Conservation (phyloP, 1,140 invertebrate species). For the Druon quercuslanigerum region DNA sequence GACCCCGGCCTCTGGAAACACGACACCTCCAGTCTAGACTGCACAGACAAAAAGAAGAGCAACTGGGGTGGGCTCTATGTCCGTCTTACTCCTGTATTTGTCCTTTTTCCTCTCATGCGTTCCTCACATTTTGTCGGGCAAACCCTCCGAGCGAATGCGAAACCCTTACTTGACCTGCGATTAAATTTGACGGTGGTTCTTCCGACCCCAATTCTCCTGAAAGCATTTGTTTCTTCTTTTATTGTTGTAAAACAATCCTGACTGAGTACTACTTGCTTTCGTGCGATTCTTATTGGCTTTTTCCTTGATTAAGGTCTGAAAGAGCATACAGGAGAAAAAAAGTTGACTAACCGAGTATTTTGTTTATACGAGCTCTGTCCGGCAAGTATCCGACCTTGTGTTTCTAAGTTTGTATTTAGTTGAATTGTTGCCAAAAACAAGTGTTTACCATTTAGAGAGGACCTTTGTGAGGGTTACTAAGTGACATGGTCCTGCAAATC, state of each 20-base stretch:
- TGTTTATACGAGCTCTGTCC: too few relatives aligned
- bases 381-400: too few relatives aligned
- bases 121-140: neutral
- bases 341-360: too few relatives aligned
- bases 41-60: slow-evolving; percentile 1
- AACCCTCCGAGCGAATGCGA: neutral
- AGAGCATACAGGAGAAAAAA: too few relatives aligned
- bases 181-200: neutral
- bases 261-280: neutral
- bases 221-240: neutral
- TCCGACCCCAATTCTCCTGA: neutral
- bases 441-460: too few relatives aligned
- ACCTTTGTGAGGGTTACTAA: too few relatives aligned
- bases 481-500: too few relatives aligned
- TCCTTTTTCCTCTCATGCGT: neutral
- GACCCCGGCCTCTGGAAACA: slow-evolving; percentile 13
- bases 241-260: neutral
- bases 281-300: neutral
- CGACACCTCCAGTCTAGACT: slow-evolving; percentile 19
- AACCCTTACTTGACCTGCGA: neutral
- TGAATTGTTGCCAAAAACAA: too few relatives aligned
- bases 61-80: neutral
- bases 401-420: too few relatives aligned
- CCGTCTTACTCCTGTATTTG: neutral
- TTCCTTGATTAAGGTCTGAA: neutral